Base-by-base conservation (phyloP, 2,888 invertebrate species). In the Spodoptera littoralis region DNA sequence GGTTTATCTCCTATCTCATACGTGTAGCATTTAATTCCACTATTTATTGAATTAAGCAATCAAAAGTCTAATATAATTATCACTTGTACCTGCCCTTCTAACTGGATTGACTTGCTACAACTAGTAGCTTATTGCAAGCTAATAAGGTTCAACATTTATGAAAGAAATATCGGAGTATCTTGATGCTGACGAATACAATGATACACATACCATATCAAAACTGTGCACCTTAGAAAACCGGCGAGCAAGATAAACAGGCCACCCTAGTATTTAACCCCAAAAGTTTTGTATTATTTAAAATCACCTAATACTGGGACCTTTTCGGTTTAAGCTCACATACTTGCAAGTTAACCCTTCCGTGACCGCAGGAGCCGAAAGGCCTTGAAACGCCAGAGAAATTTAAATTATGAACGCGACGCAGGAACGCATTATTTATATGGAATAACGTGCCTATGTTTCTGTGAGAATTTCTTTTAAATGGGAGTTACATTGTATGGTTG, bases 221-320 rank as follows among this genome's bases (percentile, higher is more conserved):
- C 36, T 9, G 6, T 6, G 36, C 0, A 36, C 36, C 8, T 36
- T 9, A 36, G 36, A 36, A 36, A 6, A 36, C 36, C 8, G 2
- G 36, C 12, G 11, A 36, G 13, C 4, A 59, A 63, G 46, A 56
- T 48, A 71, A 71, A 63, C 51, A 62, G 18, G 46, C 49, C 24
- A 41, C 22, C 41, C 24, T 18, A 50, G 36, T 68, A 64, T 64
- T 54, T 57, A 64, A 56, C 27, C 43, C 18, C 27, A 18, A 60
- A 68, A 57, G n/a, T 64, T 72, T 50, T 48, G 64, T 68, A 56
- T 72, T 67, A 67, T 68, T 57, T 68, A 60, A 60, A 64, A 64
- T 68, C 47, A 27, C 18, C 47, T 48, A 12, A 57, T 68, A 45
- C 45, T 22, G 18, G 4, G 49, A 43, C 56, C 49, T 54, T 63